phyloP scores from a whole-genome alignment of 2,113 vertebrate species.

The Poicephalus gulielmi region DNA sequence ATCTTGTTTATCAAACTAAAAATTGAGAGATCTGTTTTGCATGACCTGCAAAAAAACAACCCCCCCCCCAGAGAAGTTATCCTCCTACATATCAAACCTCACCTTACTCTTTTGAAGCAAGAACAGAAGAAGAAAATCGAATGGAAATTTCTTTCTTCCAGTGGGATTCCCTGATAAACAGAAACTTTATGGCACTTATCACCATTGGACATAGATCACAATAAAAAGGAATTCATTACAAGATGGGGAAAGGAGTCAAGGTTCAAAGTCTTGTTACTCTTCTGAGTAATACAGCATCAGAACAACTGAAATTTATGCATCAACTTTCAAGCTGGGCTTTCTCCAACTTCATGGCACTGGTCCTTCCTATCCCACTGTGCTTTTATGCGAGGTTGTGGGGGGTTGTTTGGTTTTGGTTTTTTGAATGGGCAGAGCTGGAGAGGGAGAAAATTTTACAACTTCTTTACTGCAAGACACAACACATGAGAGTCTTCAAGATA shows the following conservation, averaged over 20 bases:
- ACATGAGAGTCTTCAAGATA: not conserved
- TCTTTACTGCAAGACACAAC: not conserved
- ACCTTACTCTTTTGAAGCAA: not conserved
- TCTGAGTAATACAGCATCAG: not conserved
- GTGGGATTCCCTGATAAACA: not conserved
- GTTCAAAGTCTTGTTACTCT: not conserved
- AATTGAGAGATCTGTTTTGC: not conserved
- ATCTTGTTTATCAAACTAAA: not conserved
- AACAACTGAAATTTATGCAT: not conserved
- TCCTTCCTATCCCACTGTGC: not conserved
- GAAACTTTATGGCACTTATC: not conserved
- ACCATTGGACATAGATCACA: not conserved
- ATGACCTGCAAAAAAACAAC: not conserved
- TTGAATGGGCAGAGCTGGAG: not conserved
- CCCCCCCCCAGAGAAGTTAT: not conserved
- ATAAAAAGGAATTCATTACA: not conserved
- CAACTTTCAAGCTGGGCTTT: not conserved
- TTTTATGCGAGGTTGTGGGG: not conserved
- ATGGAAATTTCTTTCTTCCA: not conserved
- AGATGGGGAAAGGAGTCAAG: not conserved
- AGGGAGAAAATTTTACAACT: not conserved
- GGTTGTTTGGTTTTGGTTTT: not conserved
- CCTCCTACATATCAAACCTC: not conserved
- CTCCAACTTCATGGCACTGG: not conserved
- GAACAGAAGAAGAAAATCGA: not conserved